Conservation (phyloP, 2,113 vertebrate genomes). For the Dicerorhinus sumatrensis region DNA sequence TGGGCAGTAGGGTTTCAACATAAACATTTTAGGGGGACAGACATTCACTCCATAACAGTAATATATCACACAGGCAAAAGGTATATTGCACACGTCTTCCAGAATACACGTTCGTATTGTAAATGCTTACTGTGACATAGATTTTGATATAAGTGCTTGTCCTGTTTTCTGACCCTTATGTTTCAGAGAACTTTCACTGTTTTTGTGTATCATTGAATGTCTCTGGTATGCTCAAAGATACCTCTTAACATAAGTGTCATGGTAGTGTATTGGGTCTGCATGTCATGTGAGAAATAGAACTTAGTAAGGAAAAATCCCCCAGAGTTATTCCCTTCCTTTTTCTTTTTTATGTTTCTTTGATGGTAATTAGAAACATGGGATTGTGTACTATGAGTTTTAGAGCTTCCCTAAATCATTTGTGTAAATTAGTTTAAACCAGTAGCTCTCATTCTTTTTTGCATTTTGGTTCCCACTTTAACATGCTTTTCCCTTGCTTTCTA, state of each 20-base stretch:
- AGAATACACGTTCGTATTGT: not conserved
- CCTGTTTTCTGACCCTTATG: not conserved
- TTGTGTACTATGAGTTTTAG: not conserved
- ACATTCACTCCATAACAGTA: not conserved
- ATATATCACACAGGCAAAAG: not conserved
- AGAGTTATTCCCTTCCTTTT: not conserved
- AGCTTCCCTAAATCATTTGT: not conserved
- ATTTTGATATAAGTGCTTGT: not conserved
- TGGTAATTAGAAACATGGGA: not conserved
- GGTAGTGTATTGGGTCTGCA: not conserved
- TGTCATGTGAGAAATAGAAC: not conserved
- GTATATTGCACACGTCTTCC: not conserved
- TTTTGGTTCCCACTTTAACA: conserved; percentile 27
- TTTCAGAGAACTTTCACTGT: not conserved
- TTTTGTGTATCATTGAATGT: not conserved
- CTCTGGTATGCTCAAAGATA: not conserved
- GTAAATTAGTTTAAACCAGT: conserved; percentile 6
- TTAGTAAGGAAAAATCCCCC: not conserved
- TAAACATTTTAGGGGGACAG: accelerated
- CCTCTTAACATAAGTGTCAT: not conserved
- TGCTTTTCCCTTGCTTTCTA: not conserved
- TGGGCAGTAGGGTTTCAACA: not conserved
- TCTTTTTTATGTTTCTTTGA: conserved; percentile 14
- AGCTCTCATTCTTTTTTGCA: not conserved
- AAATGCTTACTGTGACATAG: not conserved